Conservation (phyloP, 2,888 invertebrate genomes). For the Alviniconcha strummeri region DNA sequence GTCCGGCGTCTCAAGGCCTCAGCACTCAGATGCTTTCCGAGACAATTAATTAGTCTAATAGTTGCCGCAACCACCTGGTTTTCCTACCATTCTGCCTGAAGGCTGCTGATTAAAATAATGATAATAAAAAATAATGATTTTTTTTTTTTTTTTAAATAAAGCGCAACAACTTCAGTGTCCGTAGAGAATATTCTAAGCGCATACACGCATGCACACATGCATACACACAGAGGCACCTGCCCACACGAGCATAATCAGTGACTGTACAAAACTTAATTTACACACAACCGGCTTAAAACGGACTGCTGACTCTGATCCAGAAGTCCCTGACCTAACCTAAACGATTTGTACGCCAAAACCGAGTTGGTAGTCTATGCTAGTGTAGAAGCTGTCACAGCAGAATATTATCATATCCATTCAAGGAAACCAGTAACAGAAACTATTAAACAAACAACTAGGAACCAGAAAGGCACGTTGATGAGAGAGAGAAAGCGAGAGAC, state of each 20-base stretch:
- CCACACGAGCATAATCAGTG: background rate
- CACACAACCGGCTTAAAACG: background rate
- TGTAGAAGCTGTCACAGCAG: too few species aligned
- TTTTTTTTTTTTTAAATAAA: too few species aligned
- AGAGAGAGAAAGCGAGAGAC: background rate
- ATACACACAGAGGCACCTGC: background rate
- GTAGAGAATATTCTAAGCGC: background rate
- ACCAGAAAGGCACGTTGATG: background rate
- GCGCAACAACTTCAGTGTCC: background rate
- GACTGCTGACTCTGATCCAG: background rate
- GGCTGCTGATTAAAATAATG: background rate
- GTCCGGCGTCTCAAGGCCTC: too few species aligned
- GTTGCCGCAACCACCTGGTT: too few species aligned
- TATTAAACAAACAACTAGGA: background rate
- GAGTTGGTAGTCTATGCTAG: too few species aligned
- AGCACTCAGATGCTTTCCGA: too few species aligned
- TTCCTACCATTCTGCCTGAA: too few species aligned
- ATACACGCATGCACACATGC: background rate
- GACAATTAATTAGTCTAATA: too few species aligned
- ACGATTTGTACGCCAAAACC: too few species aligned
- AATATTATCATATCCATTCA: too few species aligned
- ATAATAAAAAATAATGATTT: background rate
- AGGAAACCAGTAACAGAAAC: background rate
- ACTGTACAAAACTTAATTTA: background rate
- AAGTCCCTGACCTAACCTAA: too few species aligned